These are phyloP conservation scores for Ariolimax columbianus DNA, from an alignment of 2,888 invertebrate genomes.

Conservation along the genomic window DNA sequence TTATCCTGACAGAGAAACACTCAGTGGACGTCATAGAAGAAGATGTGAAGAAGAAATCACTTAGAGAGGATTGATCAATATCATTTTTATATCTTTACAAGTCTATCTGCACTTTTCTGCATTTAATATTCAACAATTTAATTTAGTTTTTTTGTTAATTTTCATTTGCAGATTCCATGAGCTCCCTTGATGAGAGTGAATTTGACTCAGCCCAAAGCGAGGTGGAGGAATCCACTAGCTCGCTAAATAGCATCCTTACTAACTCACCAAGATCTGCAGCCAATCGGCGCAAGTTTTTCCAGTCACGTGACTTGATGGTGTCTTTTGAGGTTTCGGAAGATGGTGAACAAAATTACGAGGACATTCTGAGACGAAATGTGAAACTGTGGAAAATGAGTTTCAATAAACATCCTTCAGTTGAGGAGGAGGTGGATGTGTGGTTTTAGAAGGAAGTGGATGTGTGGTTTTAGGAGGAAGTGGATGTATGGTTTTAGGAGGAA, in stretches of 20 bases:
- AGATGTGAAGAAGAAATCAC: too few species aligned
- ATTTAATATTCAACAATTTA: too few species aligned
- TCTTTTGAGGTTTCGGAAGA: constrained; percentile 7
- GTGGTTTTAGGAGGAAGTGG: too few species aligned
- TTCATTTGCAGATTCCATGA: constrained; percentile 27
- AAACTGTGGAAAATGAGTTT: constrained; percentile 47
- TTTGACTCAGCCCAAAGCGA: constrained; percentile 41
- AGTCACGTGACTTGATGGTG: not conserved
- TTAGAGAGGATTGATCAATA: too few species aligned
- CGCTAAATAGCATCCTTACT: constrained; percentile 12
- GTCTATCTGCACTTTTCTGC: too few species aligned
- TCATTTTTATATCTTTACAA: too few species aligned
- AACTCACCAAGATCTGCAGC: not conserved
- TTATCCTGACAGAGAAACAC: too few species aligned
- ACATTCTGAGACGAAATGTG: constrained; percentile 50
- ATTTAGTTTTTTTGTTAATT: not conserved
- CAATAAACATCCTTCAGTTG: not conserved
- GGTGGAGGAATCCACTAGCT: constrained; percentile 41
- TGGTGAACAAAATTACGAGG: constrained; percentile 40
- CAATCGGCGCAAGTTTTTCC: not conserved
- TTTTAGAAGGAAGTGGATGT: not conserved
- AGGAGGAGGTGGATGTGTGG: constrained; percentile 18
- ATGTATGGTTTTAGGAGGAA: constrained; percentile 26
- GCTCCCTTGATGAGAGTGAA: constrained; percentile 41
- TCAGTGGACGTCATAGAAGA: too few species aligned